Percentiles rank a stretch among this genome's conserved stretches.
Conservation (phyloP, 2,888 invertebrate genomes). For the Yponomeuta plumbellus region DNA sequence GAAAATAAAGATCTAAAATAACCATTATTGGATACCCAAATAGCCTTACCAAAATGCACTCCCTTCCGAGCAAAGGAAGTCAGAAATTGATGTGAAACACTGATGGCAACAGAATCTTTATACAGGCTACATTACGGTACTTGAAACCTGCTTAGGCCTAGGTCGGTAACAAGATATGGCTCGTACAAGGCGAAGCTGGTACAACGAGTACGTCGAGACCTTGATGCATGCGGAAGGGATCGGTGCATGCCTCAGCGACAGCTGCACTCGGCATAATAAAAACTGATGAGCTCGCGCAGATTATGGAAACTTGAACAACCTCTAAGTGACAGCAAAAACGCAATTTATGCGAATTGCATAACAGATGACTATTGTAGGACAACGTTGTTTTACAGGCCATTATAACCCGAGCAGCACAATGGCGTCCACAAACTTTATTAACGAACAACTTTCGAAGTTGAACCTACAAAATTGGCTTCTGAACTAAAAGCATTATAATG, state of each 20-base stretch:
- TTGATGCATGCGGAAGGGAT: conserved; percentile 48
- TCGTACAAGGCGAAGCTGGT: conserved; percentile 3
- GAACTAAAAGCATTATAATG: conserved; percentile 14
- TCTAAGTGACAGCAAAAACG: conserved; percentile 13
- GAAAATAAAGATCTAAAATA: not conserved
- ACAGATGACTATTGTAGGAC: not conserved
- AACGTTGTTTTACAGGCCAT: not conserved
- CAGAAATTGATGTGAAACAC: not conserved
- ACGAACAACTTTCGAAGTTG: conserved; percentile 18
- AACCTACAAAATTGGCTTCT: conserved; percentile 1
- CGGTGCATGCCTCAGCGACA: conserved; percentile 34
- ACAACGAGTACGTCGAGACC: conserved; percentile 24
- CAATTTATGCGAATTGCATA: not conserved
- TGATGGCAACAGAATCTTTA: not conserved
- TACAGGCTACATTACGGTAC: conserved; percentile 45
- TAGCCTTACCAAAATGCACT: not conserved
- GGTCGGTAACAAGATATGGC: conserved; percentile 27
- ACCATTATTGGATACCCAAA: not conserved
- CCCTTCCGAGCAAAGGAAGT: conserved; percentile 6
- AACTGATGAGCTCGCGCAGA: conserved; percentile 38
- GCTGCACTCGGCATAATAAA: conserved; percentile 50
- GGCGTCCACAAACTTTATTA: conserved; percentile 24
- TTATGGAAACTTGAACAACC: conserved; percentile 33
- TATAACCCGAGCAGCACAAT: conserved; percentile 18
- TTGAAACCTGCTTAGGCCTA: conserved; percentile 33